Evolutionary conservation across 2,113 vertebrate species (phyloP), one percentile per base, ranked within the genome.

Genomic region (Cyphotilapia sp.): DNA sequence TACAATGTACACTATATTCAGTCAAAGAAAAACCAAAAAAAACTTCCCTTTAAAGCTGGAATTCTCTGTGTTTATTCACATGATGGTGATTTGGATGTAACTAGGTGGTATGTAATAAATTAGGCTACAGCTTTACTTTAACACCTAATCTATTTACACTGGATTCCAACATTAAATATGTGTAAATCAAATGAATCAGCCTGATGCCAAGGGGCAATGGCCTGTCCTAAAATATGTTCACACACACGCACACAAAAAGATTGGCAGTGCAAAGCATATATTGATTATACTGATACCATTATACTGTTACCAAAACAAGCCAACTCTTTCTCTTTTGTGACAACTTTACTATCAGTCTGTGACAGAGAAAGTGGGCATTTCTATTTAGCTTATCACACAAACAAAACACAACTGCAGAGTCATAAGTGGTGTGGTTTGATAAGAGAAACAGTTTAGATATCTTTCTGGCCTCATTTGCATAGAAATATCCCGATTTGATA

Each of bases 101-200:
- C 91, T 82, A 54, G 49, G 90, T 93, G 86, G 86, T 91, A 92
- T 96, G 94, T 96, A 98, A 98, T 99, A 98, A 98, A 98, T 99
- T 98, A 78, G 74, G 74, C 45, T 78, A 98, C 97, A 94, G 96
- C 95, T 95, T 90, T 87, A 96, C 96, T 96, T 97, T 97, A 96
- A 84, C 86, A 85, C 97, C 97, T 97, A 95, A 38, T 97, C 94
- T 98, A 97, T 98, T 95, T 97, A 98, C 97, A 98, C 97, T 97
- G 47, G 96, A 97, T 93, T 96, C 97, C 98, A 98, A 97, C 97
- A 97, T 98, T 98, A 98, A 98, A 98, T 97, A 97, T 95, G 95
- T 97, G 91, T 90, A 97, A 96, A 95, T 97, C 97, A 96, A 97
- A 96, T 91, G 71, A 78, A 31, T 78, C 71, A 89, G 93, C 95